Base-by-base conservation (phyloP, 2,797 vertebrate genomes). In the Antennarius maculatus region DNA sequence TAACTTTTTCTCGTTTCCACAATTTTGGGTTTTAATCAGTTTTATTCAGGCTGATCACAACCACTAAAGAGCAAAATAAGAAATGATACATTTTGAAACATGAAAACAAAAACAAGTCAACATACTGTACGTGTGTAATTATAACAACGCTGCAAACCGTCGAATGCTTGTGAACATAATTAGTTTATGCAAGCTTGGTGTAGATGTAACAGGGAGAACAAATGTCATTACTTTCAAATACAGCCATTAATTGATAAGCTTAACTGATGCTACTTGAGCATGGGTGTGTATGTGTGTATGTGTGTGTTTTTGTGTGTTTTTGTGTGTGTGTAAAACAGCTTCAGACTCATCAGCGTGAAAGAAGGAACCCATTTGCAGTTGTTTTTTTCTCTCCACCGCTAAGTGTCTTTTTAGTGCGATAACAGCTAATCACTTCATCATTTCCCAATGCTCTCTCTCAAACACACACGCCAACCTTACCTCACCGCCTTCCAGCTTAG, bases 181-280 rank as follows among this genome's bases (percentile, higher is more conserved):
- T 27, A 37, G 41, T 46, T 64, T n/a, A 54, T 52, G 12, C 10
- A 11, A 41, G 7, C 39, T 3, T n/a, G 17, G 48, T 23, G 51
- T 6, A 49, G 50, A 6, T 34, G 31, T 53, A 54, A 70, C 14
- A 8, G 1, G 15, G 41, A 50, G 23, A 60, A 39, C 9, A 1
- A 49, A 28, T 51, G 39, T 7, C 18, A 54, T 29, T 53, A 39
- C 10, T 27, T 29, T 50, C 17, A 55, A 17, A 42, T 41, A 48
- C 16, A 57, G 17, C 42, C 49, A 67, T 72, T 59, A 57, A 61
- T 53, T 46, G 55, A 74, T 37, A 42, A 74, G 62, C 42, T 59
- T 61, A 48, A 66, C 49, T 63, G 54, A 53, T 71, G 54, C 23
- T 74, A 34, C 29, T 46, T 27, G 51, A 23, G 54, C 17, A 2